A percentile compares a stretch with the other conserved stretches of the same genome.
These are phyloP conservation scores for Panurus biarmicus DNA, from an alignment of 2,113 vertebrate genomes.

Conservation along the genomic window DNA sequence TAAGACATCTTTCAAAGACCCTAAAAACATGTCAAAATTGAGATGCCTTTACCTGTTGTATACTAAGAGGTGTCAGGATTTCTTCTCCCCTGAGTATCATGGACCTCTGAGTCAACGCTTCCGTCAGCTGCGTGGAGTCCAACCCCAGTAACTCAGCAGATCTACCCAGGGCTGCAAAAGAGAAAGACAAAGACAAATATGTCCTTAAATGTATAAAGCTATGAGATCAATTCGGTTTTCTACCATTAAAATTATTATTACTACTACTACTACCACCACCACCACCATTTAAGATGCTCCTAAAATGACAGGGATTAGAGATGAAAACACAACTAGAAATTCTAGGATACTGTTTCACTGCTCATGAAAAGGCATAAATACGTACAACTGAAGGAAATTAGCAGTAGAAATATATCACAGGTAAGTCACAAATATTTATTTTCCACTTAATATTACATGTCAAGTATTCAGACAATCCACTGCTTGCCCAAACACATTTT, in stretches of 20 bases:
- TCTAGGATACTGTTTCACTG: not conserved
- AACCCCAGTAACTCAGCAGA: slow-evolving; percentile 88
- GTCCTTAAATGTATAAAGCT: not conserved
- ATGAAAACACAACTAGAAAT: not conserved
- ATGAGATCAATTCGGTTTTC: not conserved
- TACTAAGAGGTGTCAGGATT: slow-evolving; percentile 92
- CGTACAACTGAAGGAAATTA: not conserved
- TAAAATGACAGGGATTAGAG: not conserved
- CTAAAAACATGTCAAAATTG: not conserved
- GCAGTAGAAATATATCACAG: not conserved
- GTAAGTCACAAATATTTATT: not conserved
- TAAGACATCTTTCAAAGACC: not conserved
- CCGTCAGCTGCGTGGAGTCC: slow-evolving; percentile 85
- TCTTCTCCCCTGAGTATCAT: slow-evolving; percentile 98
- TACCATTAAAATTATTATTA: not conserved
- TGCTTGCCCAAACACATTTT: not conserved
- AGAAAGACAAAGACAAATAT: not conserved
- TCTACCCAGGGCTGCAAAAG: slow-evolving; percentile 78
- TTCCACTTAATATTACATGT: not conserved
- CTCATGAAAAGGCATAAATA: not conserved
- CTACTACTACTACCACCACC: not conserved
- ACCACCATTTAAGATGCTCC: not conserved
- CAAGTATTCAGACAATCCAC: not conserved
- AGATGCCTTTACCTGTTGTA: slow-evolving; percentile 82
- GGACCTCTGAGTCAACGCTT: slow-evolving; percentile 90